Base-by-base conservation (phyloP, 2,888 invertebrate species). In the Hyalella azteca region DNA sequence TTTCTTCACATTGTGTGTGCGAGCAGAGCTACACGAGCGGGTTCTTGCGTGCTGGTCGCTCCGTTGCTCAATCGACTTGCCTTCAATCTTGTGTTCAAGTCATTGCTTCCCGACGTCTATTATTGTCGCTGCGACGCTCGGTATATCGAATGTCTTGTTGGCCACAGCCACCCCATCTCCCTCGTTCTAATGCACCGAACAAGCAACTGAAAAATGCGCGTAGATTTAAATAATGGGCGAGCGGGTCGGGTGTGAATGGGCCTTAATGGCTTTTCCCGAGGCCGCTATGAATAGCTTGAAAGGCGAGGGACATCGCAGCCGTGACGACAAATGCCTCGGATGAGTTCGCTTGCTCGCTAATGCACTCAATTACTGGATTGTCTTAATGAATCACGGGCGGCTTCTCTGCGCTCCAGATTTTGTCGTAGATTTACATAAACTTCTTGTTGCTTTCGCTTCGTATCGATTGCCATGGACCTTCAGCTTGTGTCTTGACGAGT, bases 191-290 rank as follows among this genome's bases (percentile, higher is more conserved):
- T 66, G 66, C 66, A 66, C 66, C 66, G 66, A 66, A 66, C 66
- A 66, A 66, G 66, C 66, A 66, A 36, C 66, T 66, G 66, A 66
- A 66, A 66, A 66, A 66, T 66, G 66, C 36, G 66, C 66, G 66
- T 66, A 66, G 66, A 66, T 66, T 66, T 66, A 66, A 66, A 66
- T 66, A 66, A 66, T 66, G 66, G 66, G 66, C n/a, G 66, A n/a
- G 66, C 39, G 66, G 66, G 66, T 66, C 66, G 66, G 66, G 66
- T 66, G 66, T 66, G 66, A 66, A 66, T 66, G 66, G 66, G 66
- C 3, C 66, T 66, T 66, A 66, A 66, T 66, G 66, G 66, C 66
- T 66, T 32, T 36, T 66, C 66, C 66, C 66, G 66, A 66, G 66
- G 36, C 66, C 36, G 36, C 66, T 66, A 36, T 66, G 66, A 66